Evolutionary conservation across 2,113 vertebrate genomes (phyloP).

Genomic region (Mus musculus): GRCm39 chr3:109851501-109852000

Average conservation of each 20-base stretch:
- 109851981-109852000: background rate
- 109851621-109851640: conserved; percentile 10
- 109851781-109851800: conserved; percentile 30
- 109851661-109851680: background rate
- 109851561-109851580: conserved; percentile 81
- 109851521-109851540: conserved; percentile 68
- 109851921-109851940: background rate
- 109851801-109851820: conserved; percentile 17
- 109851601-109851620: conserved; percentile 41
- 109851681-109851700: background rate
- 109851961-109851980: background rate
- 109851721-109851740: conserved; percentile 57
- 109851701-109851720: conserved; percentile 67
- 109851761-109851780: conserved; percentile 41
- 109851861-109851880: conserved; percentile 50
- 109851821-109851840: background rate
- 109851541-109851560: conserved; percentile 79
- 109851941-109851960: background rate
- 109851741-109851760: conserved; percentile 62
- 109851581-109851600: conserved; percentile 78
- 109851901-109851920: background rate
- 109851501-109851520: conserved; percentile 49
- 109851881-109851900: background rate
- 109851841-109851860: conserved; percentile 58
- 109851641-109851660: conserved; percentile 46